Evolutionary conservation across 2,113 vertebrate species (phyloP), one percentile per base, ranked within the genome.

Genomic region (Equus przewalskii): DNA sequence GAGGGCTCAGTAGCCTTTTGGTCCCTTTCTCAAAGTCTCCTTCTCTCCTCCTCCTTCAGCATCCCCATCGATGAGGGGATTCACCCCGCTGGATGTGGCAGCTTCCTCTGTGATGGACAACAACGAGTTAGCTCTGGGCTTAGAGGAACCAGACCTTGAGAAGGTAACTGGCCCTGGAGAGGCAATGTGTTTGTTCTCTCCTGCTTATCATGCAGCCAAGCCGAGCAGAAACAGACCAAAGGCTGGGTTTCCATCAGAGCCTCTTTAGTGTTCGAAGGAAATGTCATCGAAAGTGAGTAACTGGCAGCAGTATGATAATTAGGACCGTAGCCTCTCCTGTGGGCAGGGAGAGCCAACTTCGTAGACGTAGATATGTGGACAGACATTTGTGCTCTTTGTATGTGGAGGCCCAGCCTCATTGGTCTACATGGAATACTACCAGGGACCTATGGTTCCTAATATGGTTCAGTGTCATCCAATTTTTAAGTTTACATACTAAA

Each of bases 41-140:
- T 49, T 67, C 44, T 89, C 46, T 67, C 44, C 28, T 89, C 56
- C 33, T 73, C 56, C 87, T 33, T 80, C 96, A 99, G 99, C 99
- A 1, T 99, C 99, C 94, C 99, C 99, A 11, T 99, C 99, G 0
- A 99, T 99, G 99, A 99, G 99, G 96, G 99, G 99, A 70, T 99
- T 99, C 1, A 99, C 99, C 76, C 99, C 99, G 5, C 97, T 99
- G 1, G 99, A 99, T 97, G 99, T 99, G 92, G 99, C 99, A 51
- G 99, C 99, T 84, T 99, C 99, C 54, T 99, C 99, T 0, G 99
- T 99, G 94, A 99, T 99, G 99, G 99, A 99, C 98, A 99, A 99
- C 98, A 99, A 99, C 0, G 99, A 99, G 60, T 98, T 99, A 95
- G 99, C 99, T 0, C 98, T 99, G 7, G 99, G 99, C 1, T 98